phyloP scores from a whole-genome alignment of 1,140 invertebrate genomes.

The Brachionus plicatilis region DNA sequence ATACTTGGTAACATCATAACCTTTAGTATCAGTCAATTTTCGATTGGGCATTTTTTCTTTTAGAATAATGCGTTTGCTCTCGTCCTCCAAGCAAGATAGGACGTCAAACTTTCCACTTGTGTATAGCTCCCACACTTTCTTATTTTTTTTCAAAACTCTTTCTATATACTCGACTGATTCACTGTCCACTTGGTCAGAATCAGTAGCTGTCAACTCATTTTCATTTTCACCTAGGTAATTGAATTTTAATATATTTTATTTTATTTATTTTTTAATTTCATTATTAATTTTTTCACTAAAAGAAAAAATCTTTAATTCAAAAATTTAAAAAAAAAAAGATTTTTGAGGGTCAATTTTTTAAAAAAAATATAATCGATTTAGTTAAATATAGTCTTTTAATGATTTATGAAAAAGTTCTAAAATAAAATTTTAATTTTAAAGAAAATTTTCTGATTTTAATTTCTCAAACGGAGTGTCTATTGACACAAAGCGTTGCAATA shows the following conservation, averaged over 20 bases:
- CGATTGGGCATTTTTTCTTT: conserved; percentile 2
- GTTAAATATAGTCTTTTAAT: too few species aligned
- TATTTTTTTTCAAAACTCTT: background rate
- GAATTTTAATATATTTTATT: background rate
- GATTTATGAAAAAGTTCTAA: too few species aligned
- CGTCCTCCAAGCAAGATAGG: background rate
- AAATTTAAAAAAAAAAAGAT: too few species aligned
- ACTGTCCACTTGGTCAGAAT: background rate
- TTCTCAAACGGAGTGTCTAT: too few species aligned
- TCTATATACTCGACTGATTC: background rate
- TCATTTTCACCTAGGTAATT: background rate
- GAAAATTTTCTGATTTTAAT: too few species aligned
- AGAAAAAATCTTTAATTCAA: background rate
- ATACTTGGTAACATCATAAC: conserved; percentile 5
- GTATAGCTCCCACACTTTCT: background rate
- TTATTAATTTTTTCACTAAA: background rate
- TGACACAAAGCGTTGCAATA: too few species aligned
- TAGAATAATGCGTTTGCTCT: background rate
- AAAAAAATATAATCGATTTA: too few species aligned
- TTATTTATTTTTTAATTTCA: too few species aligned
- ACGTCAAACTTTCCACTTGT: conserved; percentile 6
- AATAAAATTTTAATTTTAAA: too few species aligned
- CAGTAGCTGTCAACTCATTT: background rate
- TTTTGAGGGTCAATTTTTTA: too few species aligned
- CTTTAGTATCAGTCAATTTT: background rate